Conservation (phyloP, 2,888 invertebrate genomes). For the Alviniconcha strummeri region DNA sequence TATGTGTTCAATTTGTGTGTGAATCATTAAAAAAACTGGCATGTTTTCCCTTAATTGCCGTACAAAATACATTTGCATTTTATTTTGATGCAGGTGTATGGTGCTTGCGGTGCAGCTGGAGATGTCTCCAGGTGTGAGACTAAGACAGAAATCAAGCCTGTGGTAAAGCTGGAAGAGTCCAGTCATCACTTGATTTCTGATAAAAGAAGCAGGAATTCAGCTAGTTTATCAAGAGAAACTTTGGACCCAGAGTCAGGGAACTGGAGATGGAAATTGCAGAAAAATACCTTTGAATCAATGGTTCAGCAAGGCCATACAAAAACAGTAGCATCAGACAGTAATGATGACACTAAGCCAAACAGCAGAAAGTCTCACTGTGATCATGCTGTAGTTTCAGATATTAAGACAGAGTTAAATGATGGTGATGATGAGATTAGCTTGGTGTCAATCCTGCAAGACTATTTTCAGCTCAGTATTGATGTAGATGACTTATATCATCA, state of each 20-base stretch:
- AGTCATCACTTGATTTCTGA: neutral
- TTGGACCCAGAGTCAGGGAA: neutral
- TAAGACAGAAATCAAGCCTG: neutral
- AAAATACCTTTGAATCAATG: neutral
- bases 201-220: neutral
- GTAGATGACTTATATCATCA: slow-evolving; percentile 82
- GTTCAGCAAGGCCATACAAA: neutral
- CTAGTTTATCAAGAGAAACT: neutral
- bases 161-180: neutral
- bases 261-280: neutral
- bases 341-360: neutral
- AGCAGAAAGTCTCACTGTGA: neutral
- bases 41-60: no score
- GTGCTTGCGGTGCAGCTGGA: no score
- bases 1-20: no score
- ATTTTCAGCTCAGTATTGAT: slow-evolving; percentile 86
- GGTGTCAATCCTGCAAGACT: slow-evolving; percentile 77
- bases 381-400: neutral
- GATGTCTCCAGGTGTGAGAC: neutral
- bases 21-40: no score
- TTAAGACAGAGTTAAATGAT: neutral
- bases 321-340: neutral
- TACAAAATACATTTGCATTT: no score
- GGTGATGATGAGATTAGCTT: neutral
- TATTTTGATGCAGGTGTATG: no score